Base-by-base conservation (phyloP, 2,113 vertebrate species). In the Sebastes schlegelii region DNA sequence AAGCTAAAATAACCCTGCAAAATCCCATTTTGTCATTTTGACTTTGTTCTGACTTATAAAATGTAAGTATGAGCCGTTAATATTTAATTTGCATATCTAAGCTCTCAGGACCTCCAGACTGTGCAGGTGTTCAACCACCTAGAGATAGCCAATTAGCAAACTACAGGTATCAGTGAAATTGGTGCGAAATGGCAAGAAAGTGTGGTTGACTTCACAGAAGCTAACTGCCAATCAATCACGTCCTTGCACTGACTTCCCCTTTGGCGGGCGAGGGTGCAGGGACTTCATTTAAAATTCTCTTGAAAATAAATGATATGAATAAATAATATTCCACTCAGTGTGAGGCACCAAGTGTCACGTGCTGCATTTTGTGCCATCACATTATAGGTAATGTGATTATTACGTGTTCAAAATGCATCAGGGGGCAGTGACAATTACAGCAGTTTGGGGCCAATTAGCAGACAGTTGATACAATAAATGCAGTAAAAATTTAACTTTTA, bases 51-150 rank as follows among this genome's bases (percentile, higher is more conserved):
- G 26, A 60, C 5, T 34, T 42, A 34, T 23, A 1, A 73, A 78
- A 52, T 58, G 4, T 34, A 62, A 63, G 9, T 76, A 54, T 48
- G 8, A 21, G 54, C 19, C 80, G 16, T 54, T 55, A 17, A 68
- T 6, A 12, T 60, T 11, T 34, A 6, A 58, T 46, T 48, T 68
- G 52, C 67, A 68, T 62, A 76, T 51, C 23, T 12, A 14, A 63
- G 57, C 61, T 46, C 45, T 21, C 54, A 60, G 57, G 79, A 4
- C 42, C 54, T 61, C 58, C 63, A 40, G 79, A 45, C 52, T 19
- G 51, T 58, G 54, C 80, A 83, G 84, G 77, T 85, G 79, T 83
- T 78, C 52, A 54, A 34, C 61, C 74, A 79, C 26, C 61, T 49
- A 71, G 43, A 77, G 72, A 76, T 0, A 10, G 73, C 63, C 66